Evolutionary conservation across 92 coral and sea anemone genomes (phyloP).

Genomic region (Porites divaricata): DNA sequence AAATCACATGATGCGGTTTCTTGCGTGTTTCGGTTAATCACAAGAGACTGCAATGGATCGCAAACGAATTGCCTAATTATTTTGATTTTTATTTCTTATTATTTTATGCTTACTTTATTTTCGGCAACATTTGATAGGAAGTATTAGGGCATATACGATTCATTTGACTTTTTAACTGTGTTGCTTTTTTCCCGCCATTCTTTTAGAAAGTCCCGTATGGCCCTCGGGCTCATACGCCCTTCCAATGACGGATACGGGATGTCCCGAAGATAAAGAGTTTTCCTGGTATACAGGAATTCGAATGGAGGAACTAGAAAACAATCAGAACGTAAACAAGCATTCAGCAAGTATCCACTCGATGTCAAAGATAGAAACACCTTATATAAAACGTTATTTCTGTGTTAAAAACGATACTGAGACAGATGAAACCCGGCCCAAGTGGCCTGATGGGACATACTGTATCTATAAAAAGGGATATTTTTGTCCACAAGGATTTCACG

Average conservation of each 20-base stretch:
- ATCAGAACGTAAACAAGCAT: constrained; percentile 39
- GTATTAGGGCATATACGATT: no score
- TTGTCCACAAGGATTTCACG: constrained; percentile 64
- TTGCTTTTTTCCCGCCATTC: no score
- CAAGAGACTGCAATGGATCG: no score
- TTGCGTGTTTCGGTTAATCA: no score
- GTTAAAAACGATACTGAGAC: constrained; percentile 37
- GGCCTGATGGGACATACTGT: constrained; percentile 79
- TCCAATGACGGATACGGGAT: constrained; percentile 79
- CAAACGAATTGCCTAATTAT: no score
- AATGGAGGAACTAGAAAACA: constrained; percentile 68
- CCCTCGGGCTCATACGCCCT: constrained; percentile 84
- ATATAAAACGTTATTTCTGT: constrained; percentile 37
- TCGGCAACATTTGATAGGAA: no score
- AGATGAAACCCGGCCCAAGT: constrained; percentile 51
- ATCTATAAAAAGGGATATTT: constrained; percentile 60
- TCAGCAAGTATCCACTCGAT: constrained; percentile 29
- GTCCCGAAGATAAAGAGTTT: constrained; percentile 70
- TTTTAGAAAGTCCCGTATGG: constrained; percentile 46
- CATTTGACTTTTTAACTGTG: not conserved
- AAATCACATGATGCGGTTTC: no score
- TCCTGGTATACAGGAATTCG: constrained; percentile 76
- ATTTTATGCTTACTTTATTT: no score
- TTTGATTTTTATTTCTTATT: no score
- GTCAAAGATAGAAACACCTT: constrained; percentile 7